Conservation (phyloP, 2,888 invertebrate species). For the Coremacera marginata region DNA sequence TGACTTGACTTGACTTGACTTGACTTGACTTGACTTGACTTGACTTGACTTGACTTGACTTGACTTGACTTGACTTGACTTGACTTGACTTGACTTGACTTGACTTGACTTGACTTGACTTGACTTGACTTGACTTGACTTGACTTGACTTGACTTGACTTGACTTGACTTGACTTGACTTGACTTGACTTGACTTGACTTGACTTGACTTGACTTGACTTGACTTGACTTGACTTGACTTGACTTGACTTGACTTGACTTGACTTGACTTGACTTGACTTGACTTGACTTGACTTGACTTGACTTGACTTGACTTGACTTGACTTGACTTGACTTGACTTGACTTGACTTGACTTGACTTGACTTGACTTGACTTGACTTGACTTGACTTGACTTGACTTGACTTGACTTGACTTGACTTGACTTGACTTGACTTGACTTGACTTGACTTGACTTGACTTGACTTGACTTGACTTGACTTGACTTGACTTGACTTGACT, state of each 20-base stretch:
- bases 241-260: slow-evolving; percentile 8
- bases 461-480: background rate
- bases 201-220: background rate
- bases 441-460: background rate
- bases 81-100: too few relatives aligned
- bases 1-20: too few relatives aligned
- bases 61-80: too few relatives aligned
- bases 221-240: slow-evolving; percentile 2
- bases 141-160: too few relatives aligned
- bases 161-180: too few relatives aligned
- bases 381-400: background rate
- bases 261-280: slow-evolving; percentile 7
- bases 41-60: too few relatives aligned
- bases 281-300: slow-evolving; percentile 13
- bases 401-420: background rate
- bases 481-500: background rate
- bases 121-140: too few relatives aligned
- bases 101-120: too few relatives aligned
- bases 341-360: background rate
- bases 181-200: too few relatives aligned
- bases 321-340: background rate
- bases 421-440: slow-evolving; percentile 7
- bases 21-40: too few relatives aligned
- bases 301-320: background rate
- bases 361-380: background rate